A percentile compares a stretch with the other conserved stretches of the same genome.
phyloP scores from a whole-genome alignment of 2,797 vertebrate genomes.

The Smutsia temminckii region DNA sequence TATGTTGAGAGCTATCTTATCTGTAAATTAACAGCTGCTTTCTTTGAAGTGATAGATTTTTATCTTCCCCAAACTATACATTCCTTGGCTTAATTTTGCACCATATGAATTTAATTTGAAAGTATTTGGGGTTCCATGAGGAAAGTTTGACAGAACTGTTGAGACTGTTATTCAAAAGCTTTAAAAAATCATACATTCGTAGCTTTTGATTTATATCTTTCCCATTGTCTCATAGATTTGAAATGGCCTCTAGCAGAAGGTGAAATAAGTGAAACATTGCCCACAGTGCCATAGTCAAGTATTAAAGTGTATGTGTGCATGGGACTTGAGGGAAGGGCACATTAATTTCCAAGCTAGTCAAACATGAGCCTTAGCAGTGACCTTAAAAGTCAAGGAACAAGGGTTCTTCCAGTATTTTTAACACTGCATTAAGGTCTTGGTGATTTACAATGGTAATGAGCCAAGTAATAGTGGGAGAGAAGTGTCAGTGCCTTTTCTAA shows the following conservation, averaged over 20 bases:
- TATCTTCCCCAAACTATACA: neutral
- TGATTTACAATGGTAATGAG: neutral
- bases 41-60: neutral
- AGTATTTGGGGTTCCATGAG: neutral
- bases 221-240: slow-evolving; percentile 38
- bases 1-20: neutral
- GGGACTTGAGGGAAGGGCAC: neutral
- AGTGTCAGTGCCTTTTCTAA: neutral
- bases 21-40: neutral
- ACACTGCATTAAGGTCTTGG: neutral
- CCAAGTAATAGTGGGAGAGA: neutral
- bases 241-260: slow-evolving; percentile 47
- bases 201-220: neutral
- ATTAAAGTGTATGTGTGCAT: neutral
- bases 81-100: slow-evolving; percentile 31
- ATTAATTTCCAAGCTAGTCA: neutral
- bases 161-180: neutral
- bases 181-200: neutral
- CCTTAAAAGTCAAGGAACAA: neutral
- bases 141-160: neutral
- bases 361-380: neutral
- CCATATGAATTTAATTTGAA: neutral
- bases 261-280: slow-evolving; percentile 47
- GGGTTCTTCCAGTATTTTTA: neutral
- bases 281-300: neutral